Evolutionary conservation across 2,113 vertebrate species (phyloP).

Genomic region (Chaenocephalus aceratus): DNA sequence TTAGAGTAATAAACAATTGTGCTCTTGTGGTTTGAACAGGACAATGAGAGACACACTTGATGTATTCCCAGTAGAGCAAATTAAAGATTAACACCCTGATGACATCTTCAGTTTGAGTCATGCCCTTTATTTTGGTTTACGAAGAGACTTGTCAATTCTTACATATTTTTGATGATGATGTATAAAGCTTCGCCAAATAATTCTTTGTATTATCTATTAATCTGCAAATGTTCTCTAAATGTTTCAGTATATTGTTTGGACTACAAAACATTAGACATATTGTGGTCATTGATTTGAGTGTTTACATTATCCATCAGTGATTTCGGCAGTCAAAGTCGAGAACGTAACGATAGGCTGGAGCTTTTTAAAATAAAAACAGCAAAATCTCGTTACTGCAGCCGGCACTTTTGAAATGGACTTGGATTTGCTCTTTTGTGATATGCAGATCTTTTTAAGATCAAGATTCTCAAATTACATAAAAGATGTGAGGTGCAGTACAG

Average conservation of each 20-base stretch:
- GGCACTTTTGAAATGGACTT: background rate
- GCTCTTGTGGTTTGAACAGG: background rate
- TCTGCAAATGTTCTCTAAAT: background rate
- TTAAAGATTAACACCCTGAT: background rate
- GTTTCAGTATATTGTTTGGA: background rate
- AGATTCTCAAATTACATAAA: conserved; percentile 31
- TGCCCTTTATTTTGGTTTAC: background rate
- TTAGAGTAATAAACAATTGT: background rate
- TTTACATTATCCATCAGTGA: background rate
- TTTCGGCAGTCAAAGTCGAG: background rate
- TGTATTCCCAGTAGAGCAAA: background rate
- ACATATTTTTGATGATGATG: background rate
- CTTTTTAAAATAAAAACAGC: background rate
- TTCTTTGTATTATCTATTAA: background rate
- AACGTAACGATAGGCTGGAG: background rate
- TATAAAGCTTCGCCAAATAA: too few species aligned
- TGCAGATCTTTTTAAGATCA: conserved; percentile 14
- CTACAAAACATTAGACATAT: background rate
- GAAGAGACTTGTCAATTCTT: background rate
- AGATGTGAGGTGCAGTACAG: conserved; percentile 15
- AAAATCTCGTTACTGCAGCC: background rate
- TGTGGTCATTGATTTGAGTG: background rate
- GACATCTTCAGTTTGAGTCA: conserved; percentile 1
- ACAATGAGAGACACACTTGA: background rate
- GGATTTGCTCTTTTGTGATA: background rate